Evolutionary conservation across 64 coral and sea anemone genomes (phyloP), one percentile per base, ranked within the genome.

Genomic region (Montipora efflorescens): DNA sequence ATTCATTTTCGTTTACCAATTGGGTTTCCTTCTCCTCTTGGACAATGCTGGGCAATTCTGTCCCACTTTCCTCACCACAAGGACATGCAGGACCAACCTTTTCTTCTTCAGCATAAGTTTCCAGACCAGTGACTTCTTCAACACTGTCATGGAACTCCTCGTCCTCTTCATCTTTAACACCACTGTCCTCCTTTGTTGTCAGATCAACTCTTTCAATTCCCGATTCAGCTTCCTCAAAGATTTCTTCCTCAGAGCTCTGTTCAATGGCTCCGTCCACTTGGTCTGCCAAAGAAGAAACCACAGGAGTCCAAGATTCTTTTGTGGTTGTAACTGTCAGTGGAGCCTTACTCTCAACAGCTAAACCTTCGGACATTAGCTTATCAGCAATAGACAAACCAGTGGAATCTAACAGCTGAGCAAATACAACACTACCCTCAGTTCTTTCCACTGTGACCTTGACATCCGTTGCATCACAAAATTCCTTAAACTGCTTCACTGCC

Each of bases 201-300:
- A 2, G 5, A 43, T 61, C 49, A n/a, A 20, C 73, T 77, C 43
- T 73, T 58, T 77, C 87, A 59, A 89, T 64, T 7, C 49, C 72
- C 7, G 87, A 89, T 25, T 71, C 19, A 71, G 82, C 82, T 49
- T 86, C 82, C 82, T 50, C 16, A 67, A 52, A 86, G 8, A 71
- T 19, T 5, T 86, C 67, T 48, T 89, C 72, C 6, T 89, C 87
- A 25, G 87, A 77, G 67, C 76, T 89, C 50, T 89, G 53, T 58
- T 89, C 48, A 19, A 53, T 7, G 43, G n/a, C 43, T 77, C 76
- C 10, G 18, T 77, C 74, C 21, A 18, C 74, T 61, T 79, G 51
- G 1, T 78, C 74, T 21, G 3, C 18, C 21, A 45, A 70, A 19
- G 67, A 86, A 77, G 23, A 52, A 5, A 20, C 22, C 15, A 43